A percentile compares a stretch with the other conserved stretches of the same genome.
These are phyloP conservation scores for Chaetura pelagica DNA, from an alignment of 2,113 vertebrate genomes.

Conservation along the genomic window DNA sequence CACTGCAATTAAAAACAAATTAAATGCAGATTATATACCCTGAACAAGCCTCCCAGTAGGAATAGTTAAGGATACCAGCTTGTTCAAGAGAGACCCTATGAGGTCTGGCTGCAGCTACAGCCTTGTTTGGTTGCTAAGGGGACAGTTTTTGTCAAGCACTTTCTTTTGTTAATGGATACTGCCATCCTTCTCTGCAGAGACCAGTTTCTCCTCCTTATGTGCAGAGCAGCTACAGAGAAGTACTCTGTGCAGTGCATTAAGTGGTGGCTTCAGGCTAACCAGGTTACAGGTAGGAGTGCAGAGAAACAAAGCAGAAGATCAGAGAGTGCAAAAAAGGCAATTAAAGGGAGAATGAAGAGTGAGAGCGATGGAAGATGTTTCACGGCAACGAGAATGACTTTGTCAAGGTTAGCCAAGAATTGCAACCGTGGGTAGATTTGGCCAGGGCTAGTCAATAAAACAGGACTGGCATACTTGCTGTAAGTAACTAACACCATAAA, in stretches of 20 bases:
- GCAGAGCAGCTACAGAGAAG: neutral
- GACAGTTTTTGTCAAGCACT: constrained; percentile 2
- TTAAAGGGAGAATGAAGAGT: neutral
- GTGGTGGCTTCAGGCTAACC: neutral
- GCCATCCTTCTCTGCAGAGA: neutral
- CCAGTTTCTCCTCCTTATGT: neutral
- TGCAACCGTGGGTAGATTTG: neutral
- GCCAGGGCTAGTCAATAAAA: neutral
- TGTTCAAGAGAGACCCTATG: neutral
- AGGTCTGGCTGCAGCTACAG: neutral
- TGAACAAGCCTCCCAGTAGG: neutral
- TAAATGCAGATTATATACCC: neutral
- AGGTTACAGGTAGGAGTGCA: constrained; percentile 18
- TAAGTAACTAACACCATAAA: neutral
- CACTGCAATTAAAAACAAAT: neutral
- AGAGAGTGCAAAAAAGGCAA: neutral
- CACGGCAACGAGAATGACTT: neutral
- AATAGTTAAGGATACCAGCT: neutral
- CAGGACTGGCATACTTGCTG: neutral
- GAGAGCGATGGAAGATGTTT: neutral
- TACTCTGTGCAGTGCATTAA: neutral
- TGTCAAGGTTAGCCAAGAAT: neutral
- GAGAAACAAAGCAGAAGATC: neutral
- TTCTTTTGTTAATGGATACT: neutral
- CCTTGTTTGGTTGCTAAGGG: constrained; percentile 6